Evolutionary conservation across 2,888 invertebrate genomes (phyloP).

Genomic region (Oxystoma pomonae): DNA sequence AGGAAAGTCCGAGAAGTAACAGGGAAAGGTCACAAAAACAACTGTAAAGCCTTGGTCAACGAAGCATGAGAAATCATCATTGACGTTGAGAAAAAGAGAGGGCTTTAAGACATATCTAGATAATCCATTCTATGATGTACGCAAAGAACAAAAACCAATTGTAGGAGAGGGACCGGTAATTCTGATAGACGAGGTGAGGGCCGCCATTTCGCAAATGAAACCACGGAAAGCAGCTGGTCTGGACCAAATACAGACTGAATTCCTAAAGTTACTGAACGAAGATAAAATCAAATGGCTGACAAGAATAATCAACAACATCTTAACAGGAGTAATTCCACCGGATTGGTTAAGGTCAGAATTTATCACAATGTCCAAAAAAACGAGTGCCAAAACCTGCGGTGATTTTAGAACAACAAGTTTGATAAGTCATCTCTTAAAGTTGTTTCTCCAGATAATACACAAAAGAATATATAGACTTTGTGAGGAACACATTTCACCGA

Average conservation of each 20-base stretch:
- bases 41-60: conserved; percentile 6
- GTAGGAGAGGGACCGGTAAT: background rate
- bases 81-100: conserved; percentile 5
- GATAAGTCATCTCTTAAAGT: conserved; percentile 19
- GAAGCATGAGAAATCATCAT: conserved; percentile 5
- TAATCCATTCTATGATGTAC: conserved; percentile 5
- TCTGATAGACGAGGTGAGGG: background rate
- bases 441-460: too few species aligned
- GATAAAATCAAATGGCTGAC: background rate
- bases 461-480: too few species aligned
- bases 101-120: conserved; percentile 6
- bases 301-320: background rate
- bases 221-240: background rate
- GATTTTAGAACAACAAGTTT: conserved; percentile 17
- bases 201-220: background rate
- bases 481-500: too few species aligned
- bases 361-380: conserved; percentile 17
- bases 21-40: conserved; percentile 1
- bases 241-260: background rate
- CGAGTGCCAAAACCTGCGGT: conserved; percentile 16
- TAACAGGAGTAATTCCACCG: conserved; percentile 5
- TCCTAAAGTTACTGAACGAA: background rate
- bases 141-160: conserved; percentile 2
- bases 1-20: conserved; percentile 7
- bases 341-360: conserved; percentile 19